A percentile compares a stretch with the other conserved stretches of the same genome.
These are phyloP conservation scores for Meriones unguiculatus DNA, from an alignment of 2,113 vertebrate genomes.

Conservation along the genomic window DNA sequence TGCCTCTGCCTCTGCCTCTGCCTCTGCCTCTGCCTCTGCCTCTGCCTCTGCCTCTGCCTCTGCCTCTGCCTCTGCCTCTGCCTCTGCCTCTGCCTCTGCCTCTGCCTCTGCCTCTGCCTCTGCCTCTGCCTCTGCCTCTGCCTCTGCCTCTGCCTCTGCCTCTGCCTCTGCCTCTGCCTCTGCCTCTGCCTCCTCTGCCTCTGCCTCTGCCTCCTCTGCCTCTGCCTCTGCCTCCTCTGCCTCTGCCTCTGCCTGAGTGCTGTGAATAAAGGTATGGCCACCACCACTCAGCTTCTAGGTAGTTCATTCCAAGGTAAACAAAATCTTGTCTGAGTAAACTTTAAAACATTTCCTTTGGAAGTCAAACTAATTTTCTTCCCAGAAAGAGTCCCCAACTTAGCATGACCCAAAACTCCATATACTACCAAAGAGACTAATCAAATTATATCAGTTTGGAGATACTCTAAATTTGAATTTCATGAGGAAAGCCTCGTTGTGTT, in stretches of 20 bases:
- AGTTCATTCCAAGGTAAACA: slow-evolving; percentile 51
- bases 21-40: too few species aligned
- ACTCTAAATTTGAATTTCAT: slow-evolving; percentile 48
- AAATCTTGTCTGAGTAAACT: slow-evolving; percentile 37
- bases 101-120: too few species aligned
- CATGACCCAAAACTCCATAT: background rate
- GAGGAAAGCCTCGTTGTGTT: slow-evolving; percentile 53
- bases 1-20: too few species aligned
- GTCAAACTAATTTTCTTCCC: slow-evolving; percentile 65
- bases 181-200: too few species aligned
- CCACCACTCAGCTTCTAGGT: background rate
- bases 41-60: too few species aligned
- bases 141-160: too few species aligned
- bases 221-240: too few species aligned
- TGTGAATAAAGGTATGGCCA: background rate
- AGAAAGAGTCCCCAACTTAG: background rate
- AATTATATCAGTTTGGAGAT: background rate
- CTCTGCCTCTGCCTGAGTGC: background rate
- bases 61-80: too few species aligned
- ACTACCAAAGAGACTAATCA: slow-evolving; percentile 58
- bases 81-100: too few species aligned
- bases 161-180: too few species aligned
- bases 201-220: too few species aligned
- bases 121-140: too few species aligned
- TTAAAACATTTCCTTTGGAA: slow-evolving; percentile 31